Conservation (phyloP, 2,113 vertebrate species). For the Gadus macrocephalus region DNA sequence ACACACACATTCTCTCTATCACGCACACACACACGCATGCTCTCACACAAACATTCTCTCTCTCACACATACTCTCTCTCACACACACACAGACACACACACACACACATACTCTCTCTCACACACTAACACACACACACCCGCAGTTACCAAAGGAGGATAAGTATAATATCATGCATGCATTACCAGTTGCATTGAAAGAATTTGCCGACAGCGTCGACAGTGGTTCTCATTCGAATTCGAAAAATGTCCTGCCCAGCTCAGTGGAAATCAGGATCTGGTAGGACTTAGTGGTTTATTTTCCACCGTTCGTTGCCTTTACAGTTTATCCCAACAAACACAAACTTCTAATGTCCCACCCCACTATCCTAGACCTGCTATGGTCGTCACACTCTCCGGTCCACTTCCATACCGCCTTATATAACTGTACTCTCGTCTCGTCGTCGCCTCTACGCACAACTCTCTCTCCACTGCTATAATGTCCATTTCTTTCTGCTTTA, state of each 20-base stretch:
- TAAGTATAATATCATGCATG: constrained; percentile 19
- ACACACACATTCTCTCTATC: constrained; percentile 83
- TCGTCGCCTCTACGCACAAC: neutral
- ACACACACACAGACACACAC: neutral
- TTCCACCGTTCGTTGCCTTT: constrained; percentile 32
- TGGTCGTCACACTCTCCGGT: neutral
- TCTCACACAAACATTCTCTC: too few relatives aligned
- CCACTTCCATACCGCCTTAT: neutral
- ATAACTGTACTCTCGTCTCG: too few relatives aligned
- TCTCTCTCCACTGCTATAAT: neutral
- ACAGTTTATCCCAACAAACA: constrained; percentile 44
- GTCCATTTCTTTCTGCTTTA: neutral
- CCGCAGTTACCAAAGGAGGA: constrained; percentile 9
- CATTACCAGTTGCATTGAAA: constrained; percentile 22
- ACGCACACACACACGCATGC: constrained; percentile 21
- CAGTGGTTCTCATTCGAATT: constrained; percentile 14
- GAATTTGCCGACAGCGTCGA: constrained; percentile 17
- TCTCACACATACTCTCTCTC: constrained; percentile 84
- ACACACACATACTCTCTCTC: neutral
- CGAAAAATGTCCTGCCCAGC: constrained; percentile 23
- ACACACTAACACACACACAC: neutral
- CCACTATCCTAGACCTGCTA: constrained; percentile 1
- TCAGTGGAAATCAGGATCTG: constrained; percentile 54
- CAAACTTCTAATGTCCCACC: constrained; percentile 47
- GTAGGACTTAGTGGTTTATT: constrained; percentile 52